Conservation (phyloP, 2,888 invertebrate genomes). For the Thecophora atra region DNA sequence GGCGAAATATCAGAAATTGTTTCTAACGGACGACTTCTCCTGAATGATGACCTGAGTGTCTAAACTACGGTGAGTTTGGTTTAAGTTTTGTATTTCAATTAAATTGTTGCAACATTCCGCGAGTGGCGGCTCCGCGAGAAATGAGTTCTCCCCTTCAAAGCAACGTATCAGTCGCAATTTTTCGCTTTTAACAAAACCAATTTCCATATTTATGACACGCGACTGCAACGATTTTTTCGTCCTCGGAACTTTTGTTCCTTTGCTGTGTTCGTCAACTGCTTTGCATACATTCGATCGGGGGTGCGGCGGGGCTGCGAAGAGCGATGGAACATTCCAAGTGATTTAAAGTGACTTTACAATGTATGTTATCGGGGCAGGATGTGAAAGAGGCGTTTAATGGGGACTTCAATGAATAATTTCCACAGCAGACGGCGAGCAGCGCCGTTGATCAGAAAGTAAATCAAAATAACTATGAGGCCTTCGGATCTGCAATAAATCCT, state of each 20-base stretch:
- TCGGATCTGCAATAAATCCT: no score
- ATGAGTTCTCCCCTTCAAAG: not conserved
- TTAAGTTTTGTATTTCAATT: no score
- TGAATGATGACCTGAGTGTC: no score
- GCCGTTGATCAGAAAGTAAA: constrained; percentile 18
- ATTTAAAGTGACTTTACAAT: constrained; percentile 19
- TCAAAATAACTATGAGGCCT: no score
- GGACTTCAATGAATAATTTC: no score
- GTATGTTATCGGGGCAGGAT: not conserved
- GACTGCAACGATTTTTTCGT: constrained; percentile 36
- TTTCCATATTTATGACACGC: constrained; percentile 52
- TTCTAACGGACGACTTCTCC: no score
- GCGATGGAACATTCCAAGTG: not conserved
- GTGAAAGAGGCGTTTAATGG: no score
- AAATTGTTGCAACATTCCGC: no score
- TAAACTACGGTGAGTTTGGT: no score
- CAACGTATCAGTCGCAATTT: constrained; percentile 23
- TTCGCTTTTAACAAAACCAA: constrained; percentile 38
- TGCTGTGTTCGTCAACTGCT: constrained; percentile 18
- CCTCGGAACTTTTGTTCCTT: constrained; percentile 10
- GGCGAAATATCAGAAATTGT: no score
- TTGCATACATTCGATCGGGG: constrained; percentile 23
- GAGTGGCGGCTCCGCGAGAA: no score
- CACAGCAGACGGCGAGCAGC: not conserved
- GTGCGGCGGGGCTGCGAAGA: not conserved